These are phyloP conservation scores for Lophotriccus pileatus DNA, from an alignment of 2,797 vertebrate genomes.

Conservation along the genomic window DNA sequence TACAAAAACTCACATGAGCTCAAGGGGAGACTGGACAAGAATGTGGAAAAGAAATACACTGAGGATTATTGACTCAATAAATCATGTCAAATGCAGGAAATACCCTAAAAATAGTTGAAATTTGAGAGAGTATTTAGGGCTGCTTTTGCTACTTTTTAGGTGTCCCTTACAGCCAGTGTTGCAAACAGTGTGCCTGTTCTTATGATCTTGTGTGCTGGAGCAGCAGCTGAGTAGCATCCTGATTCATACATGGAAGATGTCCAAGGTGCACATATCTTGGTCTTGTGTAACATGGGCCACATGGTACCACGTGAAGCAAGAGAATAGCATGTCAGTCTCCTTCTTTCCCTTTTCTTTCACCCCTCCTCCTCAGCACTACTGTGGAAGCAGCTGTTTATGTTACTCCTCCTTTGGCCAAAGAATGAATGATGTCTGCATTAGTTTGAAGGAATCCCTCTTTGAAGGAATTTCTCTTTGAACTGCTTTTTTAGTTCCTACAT, in stretches of 20 bases:
- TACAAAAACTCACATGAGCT: neutral
- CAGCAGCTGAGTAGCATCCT: slow-evolving; percentile 23
- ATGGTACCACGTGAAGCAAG: neutral
- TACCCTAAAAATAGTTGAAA: neutral
- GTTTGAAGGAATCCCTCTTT: slow-evolving; percentile 20
- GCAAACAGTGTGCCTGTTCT: neutral
- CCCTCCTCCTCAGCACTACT: neutral
- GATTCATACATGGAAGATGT: neutral
- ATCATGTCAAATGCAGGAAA: neutral
- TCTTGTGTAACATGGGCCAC: slow-evolving; percentile 23
- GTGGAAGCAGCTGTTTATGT: slow-evolving; percentile 1
- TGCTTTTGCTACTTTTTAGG: neutral
- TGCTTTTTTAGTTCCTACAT: neutral
- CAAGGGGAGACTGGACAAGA: neutral
- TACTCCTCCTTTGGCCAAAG: neutral
- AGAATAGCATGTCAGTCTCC: neutral
- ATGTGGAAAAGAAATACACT: neutral
- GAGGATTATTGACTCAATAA: neutral
- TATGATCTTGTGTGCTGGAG: neutral
- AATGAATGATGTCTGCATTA: slow-evolving; percentile 1
- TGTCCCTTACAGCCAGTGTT: neutral
- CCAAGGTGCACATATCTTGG: slow-evolving; percentile 28
- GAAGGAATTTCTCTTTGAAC: slow-evolving; percentile 30
- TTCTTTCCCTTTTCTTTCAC: neutral
- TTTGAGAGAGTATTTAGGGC: neutral